A percentile compares a stretch with the other conserved stretches of the same genome.
Conservation (phyloP, 2,113 vertebrate genomes). For the Macroglossus sobrinus region DNA sequence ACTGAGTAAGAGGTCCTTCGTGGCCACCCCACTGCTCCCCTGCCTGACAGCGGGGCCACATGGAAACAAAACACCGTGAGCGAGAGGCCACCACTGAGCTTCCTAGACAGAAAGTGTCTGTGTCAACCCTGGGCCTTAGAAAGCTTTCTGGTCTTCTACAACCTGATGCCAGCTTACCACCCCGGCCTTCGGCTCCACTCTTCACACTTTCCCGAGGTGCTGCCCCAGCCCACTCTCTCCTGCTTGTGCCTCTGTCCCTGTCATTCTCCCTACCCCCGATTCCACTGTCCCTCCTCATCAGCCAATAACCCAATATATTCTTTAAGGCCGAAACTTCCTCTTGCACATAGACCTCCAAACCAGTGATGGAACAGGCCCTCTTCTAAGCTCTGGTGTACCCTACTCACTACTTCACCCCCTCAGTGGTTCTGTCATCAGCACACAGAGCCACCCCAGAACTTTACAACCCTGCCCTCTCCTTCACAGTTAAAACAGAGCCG, state of each 20-base stretch:
- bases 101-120: accelerated
- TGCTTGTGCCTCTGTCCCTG: not conserved
- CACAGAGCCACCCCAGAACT: not conserved
- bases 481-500: not conserved
- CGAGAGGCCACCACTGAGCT: no score
- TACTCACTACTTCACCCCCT: not conserved
- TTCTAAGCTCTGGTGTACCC: not conserved
- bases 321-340: not conserved
- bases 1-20: not conserved
- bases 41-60: not conserved
- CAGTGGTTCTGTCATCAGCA: not conserved
- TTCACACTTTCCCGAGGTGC: no score
- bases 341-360: not conserved
- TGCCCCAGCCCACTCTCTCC: not conserved
- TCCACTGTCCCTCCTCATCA: not conserved
- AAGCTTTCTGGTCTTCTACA: not conserved
- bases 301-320: no score
- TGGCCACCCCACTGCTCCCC: not conserved
- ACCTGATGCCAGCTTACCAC: not conserved
- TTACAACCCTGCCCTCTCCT: not conserved
- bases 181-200: not conserved
- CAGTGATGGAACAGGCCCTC: not conserved
- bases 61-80: not conserved
- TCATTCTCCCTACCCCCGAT: not conserved
- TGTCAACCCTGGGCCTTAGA: not conserved